These are phyloP conservation scores for Ataeniobius toweri DNA, from an alignment of 2,797 vertebrate genomes.

Conservation along the genomic window DNA sequence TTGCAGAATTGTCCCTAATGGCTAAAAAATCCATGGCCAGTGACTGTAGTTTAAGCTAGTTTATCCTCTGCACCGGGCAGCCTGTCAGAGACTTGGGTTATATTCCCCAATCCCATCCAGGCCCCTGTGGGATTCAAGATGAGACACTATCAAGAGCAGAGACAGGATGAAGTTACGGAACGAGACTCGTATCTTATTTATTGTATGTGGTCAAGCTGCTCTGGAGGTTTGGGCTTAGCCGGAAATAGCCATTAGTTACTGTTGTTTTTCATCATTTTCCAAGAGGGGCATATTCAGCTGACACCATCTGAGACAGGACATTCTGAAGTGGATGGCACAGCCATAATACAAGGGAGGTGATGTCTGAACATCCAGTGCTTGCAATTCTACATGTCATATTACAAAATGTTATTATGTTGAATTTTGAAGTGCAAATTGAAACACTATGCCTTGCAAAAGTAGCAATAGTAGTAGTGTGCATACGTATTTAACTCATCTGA, in stretches of 20 bases:
- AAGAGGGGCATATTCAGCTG: constrained; percentile 62
- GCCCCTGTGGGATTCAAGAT: constrained; percentile 56
- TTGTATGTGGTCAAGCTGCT: constrained; percentile 71
- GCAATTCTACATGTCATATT: background rate
- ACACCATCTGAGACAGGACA: constrained; percentile 59
- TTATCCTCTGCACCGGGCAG: constrained; percentile 71
- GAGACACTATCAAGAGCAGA: constrained; percentile 54
- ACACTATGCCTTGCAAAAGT: background rate
- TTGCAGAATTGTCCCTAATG: constrained; percentile 74
- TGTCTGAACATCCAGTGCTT: constrained; percentile 16
- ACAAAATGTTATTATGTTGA: background rate
- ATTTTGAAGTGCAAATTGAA: background rate
- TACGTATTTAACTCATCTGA: background rate
- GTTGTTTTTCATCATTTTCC: constrained; percentile 69
- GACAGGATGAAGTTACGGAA: constrained; percentile 76
- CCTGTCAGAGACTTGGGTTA: constrained; percentile 56
- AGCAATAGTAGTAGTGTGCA: background rate
- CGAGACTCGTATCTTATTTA: constrained; percentile 79
- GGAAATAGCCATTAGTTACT: constrained; percentile 73
- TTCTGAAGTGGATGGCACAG: constrained; percentile 56
- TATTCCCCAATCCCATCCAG: constrained; percentile 46
- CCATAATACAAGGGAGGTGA: constrained; percentile 23
- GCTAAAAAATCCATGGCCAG: constrained; percentile 75
- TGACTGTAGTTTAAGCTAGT: constrained; percentile 69
- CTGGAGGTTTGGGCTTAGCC: constrained; percentile 66